A percentile compares a stretch with the other conserved stretches of the same genome.
Evolutionary conservation across 2,888 invertebrate genomes (phyloP).

Genomic region (Trichacis sp.): DNA sequence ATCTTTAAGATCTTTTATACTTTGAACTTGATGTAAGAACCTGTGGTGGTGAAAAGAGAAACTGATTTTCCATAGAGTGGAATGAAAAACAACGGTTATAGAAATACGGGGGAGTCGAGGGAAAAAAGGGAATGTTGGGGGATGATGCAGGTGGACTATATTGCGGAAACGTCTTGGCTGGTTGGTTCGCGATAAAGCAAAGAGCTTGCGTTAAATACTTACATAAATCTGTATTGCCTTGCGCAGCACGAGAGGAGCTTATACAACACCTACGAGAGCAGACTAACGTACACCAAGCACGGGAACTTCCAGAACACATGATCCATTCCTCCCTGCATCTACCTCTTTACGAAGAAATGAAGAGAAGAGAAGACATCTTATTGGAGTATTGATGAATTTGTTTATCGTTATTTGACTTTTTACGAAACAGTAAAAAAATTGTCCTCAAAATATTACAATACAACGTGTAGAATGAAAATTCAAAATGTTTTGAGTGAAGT

Average conservation of each 20-base stretch:
- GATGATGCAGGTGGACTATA: slow-evolving; percentile 31
- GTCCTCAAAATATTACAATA: no score
- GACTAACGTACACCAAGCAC: slow-evolving; percentile 30
- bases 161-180: slow-evolving; percentile 61
- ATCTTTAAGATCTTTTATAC: no score
- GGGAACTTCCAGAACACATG: slow-evolving; percentile 20
- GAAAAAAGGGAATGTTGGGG: slow-evolving; percentile 9
- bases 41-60: not conserved
- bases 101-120: not conserved
- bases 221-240: slow-evolving; percentile 70
- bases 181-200: slow-evolving; percentile 68
- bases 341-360: slow-evolving; percentile 1
- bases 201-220: slow-evolving; percentile 68
- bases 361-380: no score
- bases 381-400: no score
- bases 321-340: slow-evolving; percentile 8
- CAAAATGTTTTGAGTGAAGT: no score
- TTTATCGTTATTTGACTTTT: no score
- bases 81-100: not conserved
- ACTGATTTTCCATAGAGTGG: not conserved
- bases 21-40: not conserved
- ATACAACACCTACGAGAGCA: slow-evolving; percentile 51
- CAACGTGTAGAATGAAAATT: no score
- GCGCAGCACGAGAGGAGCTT: slow-evolving; percentile 62
- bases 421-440: no score